Percentiles rank a stretch among this genome's conserved stretches.
These are phyloP conservation scores for Echinometra lucunter DNA, from an alignment of 53 echinoderm and acorn worm species.

Conservation along the genomic window DNA sequence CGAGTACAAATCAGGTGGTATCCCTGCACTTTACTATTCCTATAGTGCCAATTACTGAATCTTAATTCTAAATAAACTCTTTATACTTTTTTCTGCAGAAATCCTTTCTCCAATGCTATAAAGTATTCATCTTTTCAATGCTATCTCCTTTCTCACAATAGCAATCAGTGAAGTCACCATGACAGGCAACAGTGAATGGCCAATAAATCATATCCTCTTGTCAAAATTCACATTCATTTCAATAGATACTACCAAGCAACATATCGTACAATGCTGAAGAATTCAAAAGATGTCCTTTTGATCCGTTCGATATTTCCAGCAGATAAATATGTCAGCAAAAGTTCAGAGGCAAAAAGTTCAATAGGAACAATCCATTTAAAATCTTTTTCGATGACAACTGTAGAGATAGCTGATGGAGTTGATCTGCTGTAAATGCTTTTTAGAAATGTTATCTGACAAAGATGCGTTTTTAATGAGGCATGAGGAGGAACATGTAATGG, in stretches of 20 bases:
- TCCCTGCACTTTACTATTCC: background rate
- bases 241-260: background rate
- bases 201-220: slow-evolving; percentile 29
- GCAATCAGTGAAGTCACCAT: background rate
- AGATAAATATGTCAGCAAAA: slow-evolving; percentile 39
- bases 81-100: background rate
- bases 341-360: slow-evolving; percentile 60
- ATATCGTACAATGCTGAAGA: background rate
- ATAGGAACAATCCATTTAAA: background rate
- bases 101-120: background rate
- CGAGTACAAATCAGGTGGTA: background rate
- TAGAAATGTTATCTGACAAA: background rate
- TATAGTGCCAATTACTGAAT: background rate
- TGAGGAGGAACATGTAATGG: background rate
- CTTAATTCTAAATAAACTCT: slow-evolving; percentile 6
- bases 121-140: slow-evolving; percentile 16
- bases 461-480: slow-evolving; percentile 29
- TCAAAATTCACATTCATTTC: slow-evolving; percentile 1
- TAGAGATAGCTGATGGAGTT: background rate
- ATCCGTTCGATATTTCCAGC: background rate
- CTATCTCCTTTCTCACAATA: background rate
- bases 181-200: background rate
- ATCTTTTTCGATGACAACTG: slow-evolving; percentile 50
- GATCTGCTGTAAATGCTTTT: background rate
- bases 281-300: slow-evolving; percentile 34